These are phyloP conservation scores for Hemicentrotus pulcherrimus DNA, from an alignment of 35 echinoderm and acorn worm species.

Conservation along the genomic window DNA sequence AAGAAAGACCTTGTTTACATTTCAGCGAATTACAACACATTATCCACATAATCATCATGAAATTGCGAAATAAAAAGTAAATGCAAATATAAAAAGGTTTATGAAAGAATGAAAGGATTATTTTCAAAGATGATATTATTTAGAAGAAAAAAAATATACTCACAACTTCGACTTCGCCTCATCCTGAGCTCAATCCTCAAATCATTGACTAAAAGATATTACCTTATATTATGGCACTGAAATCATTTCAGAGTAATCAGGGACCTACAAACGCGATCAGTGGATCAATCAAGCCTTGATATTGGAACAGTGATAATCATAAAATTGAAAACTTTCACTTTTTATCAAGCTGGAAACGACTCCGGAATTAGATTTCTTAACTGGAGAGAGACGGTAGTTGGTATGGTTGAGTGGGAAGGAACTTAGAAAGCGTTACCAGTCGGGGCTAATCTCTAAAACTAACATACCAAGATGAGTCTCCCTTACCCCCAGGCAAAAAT, in stretches of 20 bases:
- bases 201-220: too few relatives aligned
- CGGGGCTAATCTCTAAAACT: neutral
- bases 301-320: neutral
- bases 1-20: too few relatives aligned
- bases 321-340: neutral
- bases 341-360: neutral
- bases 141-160: neutral
- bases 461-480: neutral
- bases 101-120: too few relatives aligned
- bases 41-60: too few relatives aligned
- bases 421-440: neutral
- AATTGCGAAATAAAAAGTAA: too few relatives aligned
- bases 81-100: too few relatives aligned
- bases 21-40: too few relatives aligned
- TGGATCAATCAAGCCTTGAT: neutral
- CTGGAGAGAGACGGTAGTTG: too few relatives aligned
- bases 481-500: neutral
- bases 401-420: neutral
- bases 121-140: too few relatives aligned
- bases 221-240: neutral
- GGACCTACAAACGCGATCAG: neutral
- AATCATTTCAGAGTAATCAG: neutral
- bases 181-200: neutral
- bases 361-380: neutral
- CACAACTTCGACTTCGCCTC: neutral